Evolutionary conservation across 1,140 invertebrate species (phyloP).

Genomic region (Andrena cerasifolii): DNA sequence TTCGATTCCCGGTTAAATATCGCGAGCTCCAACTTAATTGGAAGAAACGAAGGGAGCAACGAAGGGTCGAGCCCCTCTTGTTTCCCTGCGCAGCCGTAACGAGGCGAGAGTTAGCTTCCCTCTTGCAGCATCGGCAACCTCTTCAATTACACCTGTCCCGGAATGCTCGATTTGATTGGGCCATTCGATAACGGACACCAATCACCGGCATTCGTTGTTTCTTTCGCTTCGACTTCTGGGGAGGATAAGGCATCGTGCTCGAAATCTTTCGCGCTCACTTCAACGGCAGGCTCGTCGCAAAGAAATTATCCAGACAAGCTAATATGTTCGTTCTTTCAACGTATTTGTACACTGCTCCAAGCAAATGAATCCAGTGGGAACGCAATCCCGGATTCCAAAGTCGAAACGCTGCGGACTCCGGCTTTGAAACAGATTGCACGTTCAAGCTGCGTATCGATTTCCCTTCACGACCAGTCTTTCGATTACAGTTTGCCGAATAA

Average conservation of each 20-base stretch:
- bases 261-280: not conserved
- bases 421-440: not conserved
- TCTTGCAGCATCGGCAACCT: slow-evolving; percentile 15
- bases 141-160: slow-evolving; percentile 53
- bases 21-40: slow-evolving; percentile 44
- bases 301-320: not conserved
- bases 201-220: slow-evolving; percentile 1
- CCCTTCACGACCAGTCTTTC: not conserved
- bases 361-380: too few relatives aligned
- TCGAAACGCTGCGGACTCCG: too few relatives aligned
- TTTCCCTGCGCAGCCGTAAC: not conserved
- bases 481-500: not conserved
- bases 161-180: slow-evolving; percentile 37
- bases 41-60: slow-evolving; percentile 49
- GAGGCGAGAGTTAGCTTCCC: not conserved
- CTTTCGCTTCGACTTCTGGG: not conserved
- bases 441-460: not conserved
- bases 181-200: slow-evolving; percentile 33
- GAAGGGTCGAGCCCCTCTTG: slow-evolving; percentile 6
- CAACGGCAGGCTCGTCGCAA: not conserved
- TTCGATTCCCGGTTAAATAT: slow-evolving; percentile 14
- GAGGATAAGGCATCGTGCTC: not conserved
- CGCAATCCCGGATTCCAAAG: too few relatives aligned
- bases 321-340: not conserved
- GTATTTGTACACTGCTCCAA: too few relatives aligned